Base-by-base conservation (phyloP, 1,140 invertebrate species). In the Oppia nitens region DNA sequence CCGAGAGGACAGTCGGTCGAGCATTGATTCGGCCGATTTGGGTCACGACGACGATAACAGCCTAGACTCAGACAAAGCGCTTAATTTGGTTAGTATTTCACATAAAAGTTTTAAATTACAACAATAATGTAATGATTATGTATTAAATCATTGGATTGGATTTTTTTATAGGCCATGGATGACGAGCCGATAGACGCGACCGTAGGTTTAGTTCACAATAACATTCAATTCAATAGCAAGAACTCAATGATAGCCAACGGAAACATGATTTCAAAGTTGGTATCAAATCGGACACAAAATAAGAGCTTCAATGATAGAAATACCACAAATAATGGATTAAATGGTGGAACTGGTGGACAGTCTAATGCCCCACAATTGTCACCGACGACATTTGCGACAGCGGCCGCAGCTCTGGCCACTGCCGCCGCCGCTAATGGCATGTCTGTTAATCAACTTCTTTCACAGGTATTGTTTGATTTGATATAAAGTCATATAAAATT, bases 371-470 rank as follows among this genome's bases (percentile, higher is more conserved):
- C 56, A 6, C 56, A 57, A 40, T 27, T 57, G 17, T 48, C 56
- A 23, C 56, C 47, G 32, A 3, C 56, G 4, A 47, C 56, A 49
- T 57, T 57, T 40, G 47, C 56, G 32, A 47, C 56, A 49, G 56
- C 56, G 14, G 32, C 56, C 24, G 56, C 56, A 20, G 56, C 47
- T 48, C 27, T 57, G n/a, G 56, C 56, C 14, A 57, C 56, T 12
- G 56, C 56, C 29, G 56, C 56, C 47, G 47, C 56, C 27, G 56
- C 56, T 11, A 3, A 45, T 24, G 56, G 56, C 17, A 57, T 57
- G 2, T 20, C 56, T 27, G 56, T 57, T 49, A 57, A 57, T 57
- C 56, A 57, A 27, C 24, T 57, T n/a, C 47, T 57, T 17, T 21
- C 56, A 20, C 56, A 57, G 56, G 56, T 57, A 27, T 3, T 40